Evolutionary conservation across 1,140 invertebrate species (phyloP).

Genomic region (Trachelipus rathkii): DNA sequence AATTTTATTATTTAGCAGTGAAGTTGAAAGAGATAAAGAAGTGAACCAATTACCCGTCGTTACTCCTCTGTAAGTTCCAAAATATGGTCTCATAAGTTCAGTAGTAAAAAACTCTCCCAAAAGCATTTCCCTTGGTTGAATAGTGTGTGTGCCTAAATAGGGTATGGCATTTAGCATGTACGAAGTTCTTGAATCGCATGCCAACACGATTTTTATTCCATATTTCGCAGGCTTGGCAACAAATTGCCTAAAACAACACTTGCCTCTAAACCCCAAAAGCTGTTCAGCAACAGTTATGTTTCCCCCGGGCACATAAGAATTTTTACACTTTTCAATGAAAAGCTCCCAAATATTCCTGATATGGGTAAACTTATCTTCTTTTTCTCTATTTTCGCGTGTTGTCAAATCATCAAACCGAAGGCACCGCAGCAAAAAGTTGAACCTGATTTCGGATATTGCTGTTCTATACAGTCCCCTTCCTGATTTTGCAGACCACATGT

Average conservation of each 20-base stretch:
- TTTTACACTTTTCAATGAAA: conserved; percentile 29
- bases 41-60: conserved; percentile 28
- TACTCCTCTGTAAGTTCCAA: background rate
- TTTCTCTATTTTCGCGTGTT: conserved; percentile 32
- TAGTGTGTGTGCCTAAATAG: background rate
- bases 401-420: conserved; percentile 46
- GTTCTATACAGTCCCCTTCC: conserved; percentile 11
- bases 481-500: conserved; percentile 22
- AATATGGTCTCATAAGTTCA: background rate
- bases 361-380: conserved; percentile 43
- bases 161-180: conserved; percentile 11
- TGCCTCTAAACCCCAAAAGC: conserved; percentile 30
- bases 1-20: conserved; percentile 7
- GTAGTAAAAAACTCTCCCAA: conserved; percentile 17
- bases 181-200: background rate
- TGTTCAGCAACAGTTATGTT: conserved; percentile 36
- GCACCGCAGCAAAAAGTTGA: conserved; percentile 24
- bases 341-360: conserved; percentile 46
- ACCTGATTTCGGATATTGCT: conserved; percentile 29
- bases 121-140: background rate
- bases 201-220: conserved; percentile 12
- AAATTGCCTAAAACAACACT: conserved; percentile 19
- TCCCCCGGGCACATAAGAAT: conserved; percentile 17
- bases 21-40: background rate
- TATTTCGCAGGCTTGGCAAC: conserved; percentile 17